Percentiles rank a stretch among this genome's conserved stretches.
Evolutionary conservation across 2,113 vertebrate genomes (phyloP).

Genomic region (Butastur rufipennis): DNA sequence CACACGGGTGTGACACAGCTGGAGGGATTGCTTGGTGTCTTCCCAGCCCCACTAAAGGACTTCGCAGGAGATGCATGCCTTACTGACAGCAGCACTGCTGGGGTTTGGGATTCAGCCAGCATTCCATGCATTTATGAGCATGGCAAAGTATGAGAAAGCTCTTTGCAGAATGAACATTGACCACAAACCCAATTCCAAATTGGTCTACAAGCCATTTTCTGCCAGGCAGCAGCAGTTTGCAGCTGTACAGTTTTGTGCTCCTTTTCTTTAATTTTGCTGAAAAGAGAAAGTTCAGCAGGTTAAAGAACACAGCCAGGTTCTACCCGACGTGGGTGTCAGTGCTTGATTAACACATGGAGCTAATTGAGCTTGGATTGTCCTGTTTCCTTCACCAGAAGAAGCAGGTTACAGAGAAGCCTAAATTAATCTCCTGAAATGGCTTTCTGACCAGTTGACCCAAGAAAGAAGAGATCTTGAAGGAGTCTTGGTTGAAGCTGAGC

Average conservation of each 20-base stretch:
- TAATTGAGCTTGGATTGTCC: background rate
- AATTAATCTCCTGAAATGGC: background rate
- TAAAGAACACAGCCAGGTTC: background rate
- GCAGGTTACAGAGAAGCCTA: background rate
- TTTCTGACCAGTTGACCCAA: background rate
- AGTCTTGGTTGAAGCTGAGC: background rate
- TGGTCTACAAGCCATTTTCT: background rate
- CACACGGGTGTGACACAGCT: background rate
- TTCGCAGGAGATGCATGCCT: accelerated
- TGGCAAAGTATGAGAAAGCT: background rate
- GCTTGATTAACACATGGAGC: accelerated
- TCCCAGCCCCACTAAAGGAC: background rate
- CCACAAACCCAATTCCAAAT: background rate
- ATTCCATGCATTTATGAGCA: background rate
- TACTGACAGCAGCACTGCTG: background rate
- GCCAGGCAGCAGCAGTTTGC: background rate
- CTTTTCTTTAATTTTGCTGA: background rate
- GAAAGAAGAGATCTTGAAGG: background rate
- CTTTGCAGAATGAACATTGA: background rate
- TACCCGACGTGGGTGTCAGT: background rate
- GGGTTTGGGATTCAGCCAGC: background rate
- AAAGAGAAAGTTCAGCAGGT: background rate
- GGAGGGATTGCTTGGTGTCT: background rate
- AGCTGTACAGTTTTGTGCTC: background rate
- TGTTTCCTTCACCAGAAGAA: background rate